Percentiles rank a stretch among this genome's conserved stretches.
Evolutionary conservation across 1,140 invertebrate genomes (phyloP).

Genomic region (Druon quercuslanigerum): DNA sequence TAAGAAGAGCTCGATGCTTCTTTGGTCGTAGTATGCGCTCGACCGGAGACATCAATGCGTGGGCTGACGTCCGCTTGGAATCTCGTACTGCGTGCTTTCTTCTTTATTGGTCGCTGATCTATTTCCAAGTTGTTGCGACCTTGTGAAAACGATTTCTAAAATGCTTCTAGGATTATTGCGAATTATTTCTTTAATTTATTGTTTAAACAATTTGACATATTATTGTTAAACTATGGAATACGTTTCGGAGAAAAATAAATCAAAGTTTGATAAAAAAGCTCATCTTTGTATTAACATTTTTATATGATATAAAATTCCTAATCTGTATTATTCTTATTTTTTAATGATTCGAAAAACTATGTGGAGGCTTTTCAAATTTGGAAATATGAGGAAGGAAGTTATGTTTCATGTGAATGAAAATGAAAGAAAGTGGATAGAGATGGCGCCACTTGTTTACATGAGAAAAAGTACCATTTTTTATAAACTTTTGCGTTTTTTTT

Average conservation of each 20-base stretch:
- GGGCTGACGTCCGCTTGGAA: slow-evolving; percentile 25
- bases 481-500: too few species aligned
- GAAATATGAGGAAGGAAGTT: too few species aligned
- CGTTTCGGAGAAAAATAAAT: too few species aligned
- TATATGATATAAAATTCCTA: too few species aligned
- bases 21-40: slow-evolving; percentile 12
- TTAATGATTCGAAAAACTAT: too few species aligned
- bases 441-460: slow-evolving; percentile 23
- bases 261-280: too few species aligned
- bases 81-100: slow-evolving; percentile 30
- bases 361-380: too few species aligned
- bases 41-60: slow-evolving; percentile 26
- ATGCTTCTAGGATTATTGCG: background rate
- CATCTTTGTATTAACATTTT: too few species aligned
- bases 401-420: background rate
- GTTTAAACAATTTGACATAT: background rate
- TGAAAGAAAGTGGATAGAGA: background rate
- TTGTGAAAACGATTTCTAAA: slow-evolving; percentile 28
- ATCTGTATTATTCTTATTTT: too few species aligned
- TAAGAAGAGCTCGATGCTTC: background rate
- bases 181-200: background rate
- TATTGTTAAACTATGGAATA: background rate
- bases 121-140: slow-evolving; percentile 14
- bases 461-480: too few species aligned
- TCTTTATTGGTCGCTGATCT: slow-evolving; percentile 27